Evolutionary conservation across 2,797 vertebrate genomes (phyloP), one percentile per base, ranked within the genome.

Genomic region (Lemur catta): DNA sequence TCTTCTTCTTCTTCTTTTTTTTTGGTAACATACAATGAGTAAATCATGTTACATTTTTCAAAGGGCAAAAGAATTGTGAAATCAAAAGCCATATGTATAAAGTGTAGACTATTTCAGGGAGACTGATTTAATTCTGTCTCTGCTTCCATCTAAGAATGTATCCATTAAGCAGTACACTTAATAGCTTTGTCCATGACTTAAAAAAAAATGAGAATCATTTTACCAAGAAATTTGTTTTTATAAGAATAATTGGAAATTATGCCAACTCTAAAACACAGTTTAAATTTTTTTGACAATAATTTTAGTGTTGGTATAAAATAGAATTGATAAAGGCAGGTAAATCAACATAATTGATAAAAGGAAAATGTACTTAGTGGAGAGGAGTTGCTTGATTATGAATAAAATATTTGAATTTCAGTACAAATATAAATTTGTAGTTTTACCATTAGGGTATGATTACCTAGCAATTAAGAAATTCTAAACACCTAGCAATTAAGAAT

Each of bases 21-120:
- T 94, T 76, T 28, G 74, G 15, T 89, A 86, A 78, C 41, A 86
- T 92, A 69, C 55, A 89, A 74, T 96, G 80, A 92, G 22, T 95
- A 89, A 92, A 92, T 91, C 48, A 86, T 89, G 65, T 86, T 93
- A 92, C 55, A 79, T 57, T 96, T 95, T 96, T 80, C 46, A 94
- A 92, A 96, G 48, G 91, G 71, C 46, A 92, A 89, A 93, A 95
- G 35, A 93, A 57, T 79, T 96, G 20, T 87, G 95, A 93, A 93
- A 95, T 93, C 65, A 94, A 92, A 94, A 95, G 26, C 59, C 22
- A 0, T 75, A 38, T 65, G 43, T 87, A 35, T 89, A 80, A 94
- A 89, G 71, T 90, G 46, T 65, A 84, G 50, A 84, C 33, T 72
- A 24, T 89, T 94, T 84, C 75, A 93, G 48, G 43, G 63, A 96